Conservation (phyloP, 2,113 vertebrate species). For the Cottus gobio region DNA sequence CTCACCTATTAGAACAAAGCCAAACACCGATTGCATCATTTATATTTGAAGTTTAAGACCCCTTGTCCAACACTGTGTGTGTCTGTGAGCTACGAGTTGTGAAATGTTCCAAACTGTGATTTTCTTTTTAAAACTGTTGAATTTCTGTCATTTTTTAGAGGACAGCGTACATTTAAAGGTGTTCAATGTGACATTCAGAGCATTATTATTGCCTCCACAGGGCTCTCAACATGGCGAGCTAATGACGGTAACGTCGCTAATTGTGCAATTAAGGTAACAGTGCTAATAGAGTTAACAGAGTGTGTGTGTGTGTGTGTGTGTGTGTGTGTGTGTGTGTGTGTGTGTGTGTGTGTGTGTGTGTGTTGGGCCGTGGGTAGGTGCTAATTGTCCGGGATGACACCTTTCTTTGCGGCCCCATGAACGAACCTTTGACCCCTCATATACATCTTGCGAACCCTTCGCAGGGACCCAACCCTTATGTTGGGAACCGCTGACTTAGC, state of each 20-base stretch:
- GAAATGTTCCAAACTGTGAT: not conserved
- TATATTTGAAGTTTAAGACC: not conserved
- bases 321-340: not conserved
- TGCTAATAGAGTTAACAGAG: not conserved
- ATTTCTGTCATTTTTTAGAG: not conserved
- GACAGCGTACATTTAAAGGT: not conserved
- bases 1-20: not conserved
- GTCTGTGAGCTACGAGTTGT: not conserved
- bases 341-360: not conserved
- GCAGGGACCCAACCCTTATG: not conserved
- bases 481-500: conserved; percentile 6
- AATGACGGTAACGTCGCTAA: not conserved
- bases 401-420: not conserved
- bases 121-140: not conserved
- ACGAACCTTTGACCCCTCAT: not conserved
- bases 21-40: not conserved
- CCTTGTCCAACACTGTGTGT: not conserved
- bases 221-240: not conserved
- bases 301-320: not conserved
- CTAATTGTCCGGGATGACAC: not conserved
- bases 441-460: not conserved
- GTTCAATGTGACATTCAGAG: not conserved
- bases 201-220: not conserved
- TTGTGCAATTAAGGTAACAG: not conserved
- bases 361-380: not conserved